phyloP scores from a whole-genome alignment of 2,113 vertebrate species.

The Acanthochromis polyacanthus region DNA sequence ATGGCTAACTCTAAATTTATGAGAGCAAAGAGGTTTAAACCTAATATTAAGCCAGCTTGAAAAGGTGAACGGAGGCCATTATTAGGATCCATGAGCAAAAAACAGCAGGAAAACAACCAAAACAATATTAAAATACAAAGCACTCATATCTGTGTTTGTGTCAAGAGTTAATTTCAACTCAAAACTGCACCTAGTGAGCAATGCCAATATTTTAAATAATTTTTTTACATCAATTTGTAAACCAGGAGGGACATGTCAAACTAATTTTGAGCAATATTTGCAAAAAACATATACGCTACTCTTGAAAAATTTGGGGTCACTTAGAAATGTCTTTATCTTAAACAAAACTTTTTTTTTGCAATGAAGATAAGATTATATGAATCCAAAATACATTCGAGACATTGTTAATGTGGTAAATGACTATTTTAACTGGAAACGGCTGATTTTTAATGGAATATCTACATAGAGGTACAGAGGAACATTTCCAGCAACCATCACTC shows the following conservation, averaged over 20 bases:
- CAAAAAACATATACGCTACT: not conserved
- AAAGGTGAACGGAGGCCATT: not conserved
- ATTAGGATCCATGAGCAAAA: conserved; percentile 15
- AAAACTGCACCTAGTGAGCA: no score
- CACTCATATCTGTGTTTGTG: not conserved
- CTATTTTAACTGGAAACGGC: no score
- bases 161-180: conserved; percentile 10
- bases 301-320: no score
- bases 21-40: conserved; percentile 23
- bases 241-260: conserved; percentile 40
- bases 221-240: conserved; percentile 1
- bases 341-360: no score
- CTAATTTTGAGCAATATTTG: conserved; percentile 50
- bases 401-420: no score
- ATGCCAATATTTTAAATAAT: no score
- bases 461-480: no score
- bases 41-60: conserved; percentile 16
- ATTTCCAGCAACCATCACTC: no score
- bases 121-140: not conserved
- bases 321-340: no score
- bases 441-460: no score
- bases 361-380: no score
- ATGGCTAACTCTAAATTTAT: not conserved
- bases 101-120: not conserved
- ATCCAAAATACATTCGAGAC: no score